A percentile compares a stretch with the other conserved stretches of the same genome.
These are phyloP conservation scores for Hipposideros armiger DNA, from an alignment of 2,113 vertebrate genomes.

Conservation along the genomic window DNA sequence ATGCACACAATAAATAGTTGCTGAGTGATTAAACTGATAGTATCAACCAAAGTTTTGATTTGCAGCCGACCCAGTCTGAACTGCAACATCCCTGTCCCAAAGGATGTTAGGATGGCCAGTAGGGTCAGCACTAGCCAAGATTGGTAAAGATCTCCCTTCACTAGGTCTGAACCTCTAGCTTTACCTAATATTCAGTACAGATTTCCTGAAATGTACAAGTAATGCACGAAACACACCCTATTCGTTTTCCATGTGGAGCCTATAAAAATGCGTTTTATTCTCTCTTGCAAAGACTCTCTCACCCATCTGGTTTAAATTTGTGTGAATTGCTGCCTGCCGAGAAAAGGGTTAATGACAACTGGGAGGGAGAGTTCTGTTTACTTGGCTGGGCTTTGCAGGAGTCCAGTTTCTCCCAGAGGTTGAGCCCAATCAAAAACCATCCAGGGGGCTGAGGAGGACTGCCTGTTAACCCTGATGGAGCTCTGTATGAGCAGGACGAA, in stretches of 20 bases:
- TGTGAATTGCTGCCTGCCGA: constrained; percentile 30
- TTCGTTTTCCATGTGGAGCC: neutral
- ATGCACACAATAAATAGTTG: neutral
- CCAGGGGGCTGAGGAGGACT: neutral
- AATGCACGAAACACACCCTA: neutral
- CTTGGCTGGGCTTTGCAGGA: constrained; percentile 55
- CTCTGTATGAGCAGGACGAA: constrained; percentile 31
- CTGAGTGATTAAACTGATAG: neutral
- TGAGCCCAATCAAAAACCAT: constrained; percentile 51
- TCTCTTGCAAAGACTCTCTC: neutral
- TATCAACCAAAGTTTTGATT: constrained; percentile 50
- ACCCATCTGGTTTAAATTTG: constrained; percentile 83
- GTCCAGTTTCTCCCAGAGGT: constrained; percentile 50
- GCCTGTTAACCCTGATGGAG: neutral
- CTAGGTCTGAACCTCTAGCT: neutral
- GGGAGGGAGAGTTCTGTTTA: constrained; percentile 45
- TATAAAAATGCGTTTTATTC: neutral
- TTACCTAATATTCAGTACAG: neutral
- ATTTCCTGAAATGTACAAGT: neutral
- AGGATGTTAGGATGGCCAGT: neutral
- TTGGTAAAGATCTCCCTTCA: neutral
- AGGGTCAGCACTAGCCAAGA: neutral
- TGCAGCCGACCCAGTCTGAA: neutral
- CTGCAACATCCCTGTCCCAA: neutral
- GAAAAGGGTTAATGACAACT: constrained; percentile 76